phyloP scores from a whole-genome alignment of 2,797 vertebrate genomes.

The Jordanella pulchra region DNA sequence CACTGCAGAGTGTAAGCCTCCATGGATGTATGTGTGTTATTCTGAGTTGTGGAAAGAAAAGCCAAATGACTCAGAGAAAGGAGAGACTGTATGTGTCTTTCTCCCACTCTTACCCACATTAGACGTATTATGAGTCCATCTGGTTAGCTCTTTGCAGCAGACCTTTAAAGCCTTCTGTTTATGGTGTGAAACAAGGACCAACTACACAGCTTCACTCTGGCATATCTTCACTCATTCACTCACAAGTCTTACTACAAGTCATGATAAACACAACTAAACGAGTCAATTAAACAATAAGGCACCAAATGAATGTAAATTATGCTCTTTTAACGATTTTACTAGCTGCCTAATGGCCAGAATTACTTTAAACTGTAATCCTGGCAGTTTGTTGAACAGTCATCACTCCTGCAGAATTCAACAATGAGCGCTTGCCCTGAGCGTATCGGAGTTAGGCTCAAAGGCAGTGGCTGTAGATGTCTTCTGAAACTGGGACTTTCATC shows the following conservation, averaged over 20 bases:
- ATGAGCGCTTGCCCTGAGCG: too few species aligned
- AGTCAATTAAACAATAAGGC: not conserved
- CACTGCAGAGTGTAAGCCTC: conserved; percentile 30
- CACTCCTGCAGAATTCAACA: too few species aligned
- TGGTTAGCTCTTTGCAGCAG: conserved; percentile 46
- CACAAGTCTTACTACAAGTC: not conserved
- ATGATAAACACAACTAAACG: not conserved
- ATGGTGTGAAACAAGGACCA: conserved; percentile 30
- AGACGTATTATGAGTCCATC: conserved; percentile 54
- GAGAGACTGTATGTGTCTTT: conserved; percentile 16
- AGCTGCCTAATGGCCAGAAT: not conserved
- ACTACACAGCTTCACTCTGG: conserved; percentile 9
- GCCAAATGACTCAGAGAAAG: conserved; percentile 20
- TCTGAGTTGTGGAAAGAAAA: conserved; percentile 22
- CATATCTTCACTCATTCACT: conserved; percentile 33
- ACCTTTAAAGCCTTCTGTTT: conserved; percentile 41
- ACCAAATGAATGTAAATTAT: not conserved
- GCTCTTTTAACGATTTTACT: not conserved
- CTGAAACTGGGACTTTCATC: too few species aligned
- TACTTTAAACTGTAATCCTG: not conserved
- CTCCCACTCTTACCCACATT: conserved; percentile 23
- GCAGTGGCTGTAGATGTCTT: too few species aligned
- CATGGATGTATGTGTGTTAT: conserved; percentile 22
- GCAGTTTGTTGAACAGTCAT: too few species aligned
- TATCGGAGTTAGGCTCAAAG: too few species aligned